phyloP scores from a whole-genome alignment of 2,797 vertebrate genomes.

The Kryptopterus vitreolus region DNA sequence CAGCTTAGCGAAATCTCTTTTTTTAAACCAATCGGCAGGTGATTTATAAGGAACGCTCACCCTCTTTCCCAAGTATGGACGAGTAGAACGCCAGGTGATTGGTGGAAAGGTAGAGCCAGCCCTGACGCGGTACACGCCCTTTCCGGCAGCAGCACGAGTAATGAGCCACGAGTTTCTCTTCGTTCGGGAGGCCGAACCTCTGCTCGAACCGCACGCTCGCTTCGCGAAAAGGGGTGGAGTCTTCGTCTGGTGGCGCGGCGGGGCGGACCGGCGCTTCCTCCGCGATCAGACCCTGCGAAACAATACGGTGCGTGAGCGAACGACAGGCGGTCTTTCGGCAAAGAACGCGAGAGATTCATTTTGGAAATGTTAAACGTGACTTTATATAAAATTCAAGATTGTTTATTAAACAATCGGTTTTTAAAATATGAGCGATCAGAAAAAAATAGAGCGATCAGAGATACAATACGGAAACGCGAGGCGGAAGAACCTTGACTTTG shows the following conservation, averaged over 20 bases:
- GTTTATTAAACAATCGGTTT: too few species aligned
- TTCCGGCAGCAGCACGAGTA: conserved; percentile 98
- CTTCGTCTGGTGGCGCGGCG: conserved; percentile 87
- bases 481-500: conserved; percentile 91
- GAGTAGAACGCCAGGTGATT: conserved; percentile 98
- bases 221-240: conserved; percentile 90
- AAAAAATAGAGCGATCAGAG: too few species aligned
- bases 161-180: conserved; percentile 89
- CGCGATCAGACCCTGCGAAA: conserved; percentile 86
- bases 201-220: conserved; percentile 87
- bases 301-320: too few species aligned
- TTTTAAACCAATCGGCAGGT: too few species aligned
- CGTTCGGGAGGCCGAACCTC: conserved; percentile 86
- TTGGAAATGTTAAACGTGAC: too few species aligned
- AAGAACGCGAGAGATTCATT: too few species aligned
- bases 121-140: conserved; percentile 91
- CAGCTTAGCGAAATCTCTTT: too few species aligned
- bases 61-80: conserved; percentile 95
- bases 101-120: conserved; percentile 95
- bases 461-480: too few species aligned
- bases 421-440: too few species aligned
- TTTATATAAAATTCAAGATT: too few species aligned
- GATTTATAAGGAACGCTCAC: too few species aligned
- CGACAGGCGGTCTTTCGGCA: too few species aligned
- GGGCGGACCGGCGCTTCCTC: conserved; percentile 88